phyloP scores from a whole-genome alignment of 2,888 invertebrate genomes.

The Hypomecis punctinalis region DNA sequence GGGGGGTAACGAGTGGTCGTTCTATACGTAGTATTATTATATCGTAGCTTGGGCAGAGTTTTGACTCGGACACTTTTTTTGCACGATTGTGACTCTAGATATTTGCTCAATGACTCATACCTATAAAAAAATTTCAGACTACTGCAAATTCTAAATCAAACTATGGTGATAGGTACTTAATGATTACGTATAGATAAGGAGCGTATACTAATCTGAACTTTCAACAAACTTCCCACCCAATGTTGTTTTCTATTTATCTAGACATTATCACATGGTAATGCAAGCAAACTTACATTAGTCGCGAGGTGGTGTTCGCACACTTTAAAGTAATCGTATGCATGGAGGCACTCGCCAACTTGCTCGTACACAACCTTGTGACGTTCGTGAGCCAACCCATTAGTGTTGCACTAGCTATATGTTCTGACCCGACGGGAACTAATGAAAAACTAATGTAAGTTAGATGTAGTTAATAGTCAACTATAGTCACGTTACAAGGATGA shows the following conservation, averaged over 20 bases:
- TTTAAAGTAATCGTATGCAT: conserved; percentile 48
- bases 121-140: too few relatives aligned
- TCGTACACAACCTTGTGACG: conserved; percentile 38
- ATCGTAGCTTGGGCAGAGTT: too few relatives aligned
- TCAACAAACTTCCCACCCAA: neutral
- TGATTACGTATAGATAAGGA: too few relatives aligned
- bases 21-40: too few relatives aligned
- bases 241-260: neutral
- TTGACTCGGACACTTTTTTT: too few relatives aligned
- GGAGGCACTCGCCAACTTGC: conserved; percentile 45
- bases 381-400: conserved; percentile 38
- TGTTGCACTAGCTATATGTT: conserved; percentile 26
- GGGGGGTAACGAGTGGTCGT: too few relatives aligned
- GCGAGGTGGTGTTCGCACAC: conserved; percentile 29
- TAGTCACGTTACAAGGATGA: neutral
- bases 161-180: too few relatives aligned
- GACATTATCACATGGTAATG: conserved; percentile 10
- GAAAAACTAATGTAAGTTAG: conserved; percentile 10
- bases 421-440: neutral
- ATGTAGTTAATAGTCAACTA: neutral
- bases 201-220: neutral
- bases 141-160: too few relatives aligned
- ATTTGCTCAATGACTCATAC: too few relatives aligned
- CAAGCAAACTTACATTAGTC: conserved; percentile 12
- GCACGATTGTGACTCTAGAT: too few relatives aligned